Evolutionary conservation across 2,113 vertebrate genomes (phyloP), one percentile per base, ranked within the genome.

Genomic region (Lathamus discolor): DNA sequence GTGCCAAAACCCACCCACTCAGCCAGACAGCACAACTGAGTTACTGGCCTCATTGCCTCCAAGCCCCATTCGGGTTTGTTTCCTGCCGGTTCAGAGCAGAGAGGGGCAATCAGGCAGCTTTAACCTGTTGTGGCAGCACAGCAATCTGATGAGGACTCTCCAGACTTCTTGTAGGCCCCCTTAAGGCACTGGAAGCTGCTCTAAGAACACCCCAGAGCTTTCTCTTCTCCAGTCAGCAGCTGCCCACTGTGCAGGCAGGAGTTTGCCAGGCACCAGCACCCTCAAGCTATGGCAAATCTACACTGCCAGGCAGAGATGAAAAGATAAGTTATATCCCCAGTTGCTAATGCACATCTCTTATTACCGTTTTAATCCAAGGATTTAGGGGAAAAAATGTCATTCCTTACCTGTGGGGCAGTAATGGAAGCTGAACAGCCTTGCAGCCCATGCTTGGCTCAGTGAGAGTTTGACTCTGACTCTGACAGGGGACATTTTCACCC

Each of bases 341-440:
- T 6, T 55, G 24, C 41, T 69, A 33, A 41, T 7, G n/a, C 57
- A 17, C 15, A 18, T 20, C 37, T 55, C n/a, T 41, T 28, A 22
- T 22, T 27, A 59, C 18, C 55, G 6, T 63, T 77, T 72, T 31
- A n/a, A 51, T 29, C 17, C 23, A 10, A 31, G 17, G 8, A 17
- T 41, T 54, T 23, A 67, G 11, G 41, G 44, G 27, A 23, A 74
- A 44, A 11, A 25, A 11, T 8, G 23, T 39, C 61, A 39, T 69
- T 81, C 79, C 72, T 96, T 87, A 99, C 99, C 99, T 99, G 99
- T 97, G 99, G 20, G 98, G 57, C 57, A 24, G 57, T 24, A 59
- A 35, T 59, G 57, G 57, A 59, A 59, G 33, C 57, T 35, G 57
- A 98, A 46, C 99, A 99, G 64, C 98, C 99, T 97, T 99, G 99